These are phyloP conservation scores for Sinotaia quadrata DNA, from an alignment of 2,888 invertebrate species.

Conservation along the genomic window DNA sequence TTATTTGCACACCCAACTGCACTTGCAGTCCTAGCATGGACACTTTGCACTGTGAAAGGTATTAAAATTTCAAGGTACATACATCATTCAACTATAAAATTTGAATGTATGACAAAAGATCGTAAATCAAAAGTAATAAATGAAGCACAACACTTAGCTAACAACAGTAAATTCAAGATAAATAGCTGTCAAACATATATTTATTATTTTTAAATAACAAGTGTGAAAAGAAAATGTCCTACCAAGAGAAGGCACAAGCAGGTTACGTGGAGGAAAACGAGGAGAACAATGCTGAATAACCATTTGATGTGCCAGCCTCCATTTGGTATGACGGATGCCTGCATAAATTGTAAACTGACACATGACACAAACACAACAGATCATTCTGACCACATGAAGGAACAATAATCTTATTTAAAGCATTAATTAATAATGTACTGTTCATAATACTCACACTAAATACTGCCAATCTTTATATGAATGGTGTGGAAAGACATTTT, in stretches of 20 bases:
- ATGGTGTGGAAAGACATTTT: too few species aligned
- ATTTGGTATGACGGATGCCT: constrained; percentile 33
- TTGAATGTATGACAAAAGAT: constrained; percentile 28
- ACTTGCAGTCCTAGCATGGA: constrained; percentile 3
- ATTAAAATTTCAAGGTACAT: too few species aligned
- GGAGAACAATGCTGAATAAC: constrained; percentile 33
- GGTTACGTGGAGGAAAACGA: constrained; percentile 40
- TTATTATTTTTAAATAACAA: neutral
- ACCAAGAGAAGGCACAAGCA: constrained; percentile 51
- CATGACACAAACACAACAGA: too few species aligned
- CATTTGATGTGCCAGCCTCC: constrained; percentile 35
- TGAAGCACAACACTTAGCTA: neutral
- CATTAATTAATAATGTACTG: too few species aligned
- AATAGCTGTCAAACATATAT: neutral
- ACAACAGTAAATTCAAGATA: neutral
- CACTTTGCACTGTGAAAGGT: constrained; percentile 8
- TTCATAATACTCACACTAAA: too few species aligned
- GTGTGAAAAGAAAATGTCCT: constrained; percentile 33
- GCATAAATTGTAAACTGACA: too few species aligned
- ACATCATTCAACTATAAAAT: neutral
- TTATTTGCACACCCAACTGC: constrained; percentile 27
- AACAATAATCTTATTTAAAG: too few species aligned
- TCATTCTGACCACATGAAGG: too few species aligned
- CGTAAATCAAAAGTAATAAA: neutral
- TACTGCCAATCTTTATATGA: too few species aligned